Evolutionary conservation across 2,797 vertebrate species (phyloP).

Genomic region (Etheostoma nigrum): DNA sequence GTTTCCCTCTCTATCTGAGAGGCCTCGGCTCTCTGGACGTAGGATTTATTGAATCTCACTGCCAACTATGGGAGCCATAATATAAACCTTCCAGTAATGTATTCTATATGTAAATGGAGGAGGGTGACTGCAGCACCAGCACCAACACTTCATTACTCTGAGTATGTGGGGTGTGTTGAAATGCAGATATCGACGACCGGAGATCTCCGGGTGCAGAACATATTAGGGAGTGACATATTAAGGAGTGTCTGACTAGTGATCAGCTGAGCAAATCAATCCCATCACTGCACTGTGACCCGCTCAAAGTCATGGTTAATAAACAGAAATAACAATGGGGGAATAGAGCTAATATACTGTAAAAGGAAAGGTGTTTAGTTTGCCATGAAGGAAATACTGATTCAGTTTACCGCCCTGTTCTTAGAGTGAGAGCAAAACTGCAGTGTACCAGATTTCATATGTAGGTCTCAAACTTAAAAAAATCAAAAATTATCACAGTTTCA

Average conservation of each 20-base stretch:
- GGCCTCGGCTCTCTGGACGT: slow-evolving; percentile 29
- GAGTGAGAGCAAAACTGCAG: not conserved
- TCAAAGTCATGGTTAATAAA: slow-evolving; percentile 11
- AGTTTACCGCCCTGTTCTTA: not conserved
- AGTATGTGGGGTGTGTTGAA: slow-evolving; percentile 24
- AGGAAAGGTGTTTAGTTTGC: slow-evolving; percentile 11
- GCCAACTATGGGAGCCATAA: slow-evolving; percentile 51
- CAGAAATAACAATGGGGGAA: slow-evolving; percentile 8
- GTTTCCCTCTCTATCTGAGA: slow-evolving; percentile 32
- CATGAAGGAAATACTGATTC: not conserved
- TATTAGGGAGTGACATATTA: not conserved
- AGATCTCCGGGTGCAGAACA: slow-evolving; percentile 34
- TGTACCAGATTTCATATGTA: not conserved
- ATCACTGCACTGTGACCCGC: slow-evolving; percentile 3
- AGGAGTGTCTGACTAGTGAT: slow-evolving; percentile 37
- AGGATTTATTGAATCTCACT: slow-evolving; percentile 67
- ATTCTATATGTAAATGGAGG: slow-evolving; percentile 76
- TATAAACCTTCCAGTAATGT: slow-evolving; percentile 71
- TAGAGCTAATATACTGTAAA: not conserved
- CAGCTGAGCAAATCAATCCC: slow-evolving; percentile 37
- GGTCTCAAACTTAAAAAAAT: too few relatives aligned
- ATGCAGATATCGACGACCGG: slow-evolving; percentile 20
- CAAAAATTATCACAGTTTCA: too few relatives aligned
- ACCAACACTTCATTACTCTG: slow-evolving; percentile 70
- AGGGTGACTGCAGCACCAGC: slow-evolving; percentile 56